These are phyloP conservation scores for Calameuta pallipes DNA, from an alignment of 2,888 invertebrate species.

Conservation along the genomic window DNA sequence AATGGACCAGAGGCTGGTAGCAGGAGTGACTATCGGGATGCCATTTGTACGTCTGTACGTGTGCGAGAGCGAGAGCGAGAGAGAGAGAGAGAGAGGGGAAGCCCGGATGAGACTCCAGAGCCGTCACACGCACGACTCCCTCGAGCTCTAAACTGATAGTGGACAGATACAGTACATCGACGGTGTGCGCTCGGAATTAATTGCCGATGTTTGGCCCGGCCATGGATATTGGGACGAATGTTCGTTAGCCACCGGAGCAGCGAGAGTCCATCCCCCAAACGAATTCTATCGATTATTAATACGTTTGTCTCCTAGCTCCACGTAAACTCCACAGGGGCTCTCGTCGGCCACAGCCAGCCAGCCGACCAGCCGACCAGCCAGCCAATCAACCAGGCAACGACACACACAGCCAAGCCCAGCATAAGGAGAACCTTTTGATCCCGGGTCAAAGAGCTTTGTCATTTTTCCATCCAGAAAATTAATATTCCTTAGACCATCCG, in stretches of 20 bases:
- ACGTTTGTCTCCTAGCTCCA: not conserved
- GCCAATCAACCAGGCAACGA: too few relatives aligned
- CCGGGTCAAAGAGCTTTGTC: constrained; percentile 27
- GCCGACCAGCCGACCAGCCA: too few relatives aligned
- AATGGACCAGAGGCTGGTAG: too few relatives aligned
- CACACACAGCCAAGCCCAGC: too few relatives aligned
- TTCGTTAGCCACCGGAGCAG: constrained; percentile 43
- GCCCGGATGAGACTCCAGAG: constrained; percentile 9
- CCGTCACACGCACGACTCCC: constrained; percentile 57
- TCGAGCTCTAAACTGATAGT: constrained; percentile 51
- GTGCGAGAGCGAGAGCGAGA: too few relatives aligned
- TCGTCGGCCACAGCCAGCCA: too few relatives aligned
- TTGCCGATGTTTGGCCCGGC: constrained; percentile 56
- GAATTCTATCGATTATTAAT: constrained; percentile 9
- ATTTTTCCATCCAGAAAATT: constrained; percentile 35
- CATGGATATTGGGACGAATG: constrained; percentile 50
- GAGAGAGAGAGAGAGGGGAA: too few relatives aligned
- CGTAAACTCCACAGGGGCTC: not conserved
- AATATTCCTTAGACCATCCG: constrained; percentile 22
- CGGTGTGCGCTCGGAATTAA: constrained; percentile 53
- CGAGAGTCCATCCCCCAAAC: not conserved
- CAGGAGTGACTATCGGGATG: too few relatives aligned
- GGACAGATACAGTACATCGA: constrained; percentile 51
- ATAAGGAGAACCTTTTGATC: constrained; percentile 29
- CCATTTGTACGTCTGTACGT: too few relatives aligned